A percentile compares a stretch with the other conserved stretches of the same genome.
Evolutionary conservation across 2,113 vertebrate genomes (phyloP).

Genomic region (Eubucco bourcierii): DNA sequence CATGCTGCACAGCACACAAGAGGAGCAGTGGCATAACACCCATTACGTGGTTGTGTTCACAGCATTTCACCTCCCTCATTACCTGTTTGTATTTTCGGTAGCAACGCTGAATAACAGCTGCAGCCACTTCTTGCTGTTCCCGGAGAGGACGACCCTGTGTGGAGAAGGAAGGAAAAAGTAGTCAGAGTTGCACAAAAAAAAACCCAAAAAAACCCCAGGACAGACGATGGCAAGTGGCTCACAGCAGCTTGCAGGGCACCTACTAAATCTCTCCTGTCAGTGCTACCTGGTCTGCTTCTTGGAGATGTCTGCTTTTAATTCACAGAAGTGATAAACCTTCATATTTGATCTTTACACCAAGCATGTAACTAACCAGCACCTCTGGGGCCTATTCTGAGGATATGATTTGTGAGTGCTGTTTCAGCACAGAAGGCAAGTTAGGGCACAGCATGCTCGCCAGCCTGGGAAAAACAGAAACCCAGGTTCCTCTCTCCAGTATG

Average conservation of each 20-base stretch:
- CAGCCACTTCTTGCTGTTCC: conserved; percentile 97
- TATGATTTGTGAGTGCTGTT: neutral
- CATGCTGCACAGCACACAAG: neutral
- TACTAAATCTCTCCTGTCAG: neutral
- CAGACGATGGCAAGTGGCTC: neutral
- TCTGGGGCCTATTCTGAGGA: neutral
- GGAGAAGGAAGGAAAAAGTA: neutral
- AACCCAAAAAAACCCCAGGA: too few species aligned
- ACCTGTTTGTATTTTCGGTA: conserved; percentile 99
- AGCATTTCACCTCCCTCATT: conserved; percentile 24
- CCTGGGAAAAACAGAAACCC: too few species aligned
- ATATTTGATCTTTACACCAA: neutral
- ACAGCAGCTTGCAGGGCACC: neutral
- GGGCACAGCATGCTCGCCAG: too few species aligned
- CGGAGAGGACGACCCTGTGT: conserved; percentile 89
- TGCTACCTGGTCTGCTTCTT: accelerated
- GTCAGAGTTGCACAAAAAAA: neutral
- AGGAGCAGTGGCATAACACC: neutral
- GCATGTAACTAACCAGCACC: neutral
- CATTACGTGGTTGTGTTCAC: neutral
- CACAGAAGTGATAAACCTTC: neutral
- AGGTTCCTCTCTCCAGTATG: neutral
- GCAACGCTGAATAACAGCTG: conserved; percentile 96
- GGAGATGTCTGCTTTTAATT: neutral
- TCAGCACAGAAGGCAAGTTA: neutral